These are phyloP conservation scores for Glaucomys volans DNA, from an alignment of 2,113 vertebrate genomes.

Conservation along the genomic window DNA sequence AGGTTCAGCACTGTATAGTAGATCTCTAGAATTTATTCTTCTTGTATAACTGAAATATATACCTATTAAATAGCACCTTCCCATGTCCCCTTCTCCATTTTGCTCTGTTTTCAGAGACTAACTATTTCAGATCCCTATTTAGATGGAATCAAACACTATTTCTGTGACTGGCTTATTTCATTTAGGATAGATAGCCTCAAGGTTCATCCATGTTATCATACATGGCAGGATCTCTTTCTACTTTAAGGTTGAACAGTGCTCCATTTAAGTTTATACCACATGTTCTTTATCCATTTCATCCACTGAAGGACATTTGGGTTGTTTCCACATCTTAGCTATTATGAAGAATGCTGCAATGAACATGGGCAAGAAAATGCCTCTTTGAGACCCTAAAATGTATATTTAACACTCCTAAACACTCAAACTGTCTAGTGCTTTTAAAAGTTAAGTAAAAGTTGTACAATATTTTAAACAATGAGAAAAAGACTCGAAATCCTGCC, in stretches of 20 bases:
- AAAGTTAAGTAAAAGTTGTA: constrained; percentile 18
- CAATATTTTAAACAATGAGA: neutral
- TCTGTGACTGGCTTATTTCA: neutral
- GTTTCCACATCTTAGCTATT: neutral
- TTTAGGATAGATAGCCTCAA: neutral
- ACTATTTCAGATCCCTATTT: neutral
- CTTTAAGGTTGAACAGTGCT: neutral
- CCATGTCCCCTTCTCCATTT: neutral
- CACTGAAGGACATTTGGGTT: neutral
- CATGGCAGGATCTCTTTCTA: neutral
- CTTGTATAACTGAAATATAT: neutral
- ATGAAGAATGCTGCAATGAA: neutral
- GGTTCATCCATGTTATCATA: neutral
- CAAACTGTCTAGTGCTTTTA: neutral
- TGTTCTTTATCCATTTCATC: neutral
- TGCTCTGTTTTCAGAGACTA: neutral
- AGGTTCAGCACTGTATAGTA: neutral
- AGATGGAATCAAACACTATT: neutral
- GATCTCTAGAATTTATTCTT: neutral
- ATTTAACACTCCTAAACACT: constrained; percentile 2
- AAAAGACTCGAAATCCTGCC: neutral
- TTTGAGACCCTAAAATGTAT: neutral
- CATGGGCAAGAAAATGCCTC: neutral
- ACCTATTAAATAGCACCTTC: neutral
- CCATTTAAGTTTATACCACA: neutral